Base-by-base conservation (phyloP, 2,113 vertebrate species). In the Poecile atricapillus region DNA sequence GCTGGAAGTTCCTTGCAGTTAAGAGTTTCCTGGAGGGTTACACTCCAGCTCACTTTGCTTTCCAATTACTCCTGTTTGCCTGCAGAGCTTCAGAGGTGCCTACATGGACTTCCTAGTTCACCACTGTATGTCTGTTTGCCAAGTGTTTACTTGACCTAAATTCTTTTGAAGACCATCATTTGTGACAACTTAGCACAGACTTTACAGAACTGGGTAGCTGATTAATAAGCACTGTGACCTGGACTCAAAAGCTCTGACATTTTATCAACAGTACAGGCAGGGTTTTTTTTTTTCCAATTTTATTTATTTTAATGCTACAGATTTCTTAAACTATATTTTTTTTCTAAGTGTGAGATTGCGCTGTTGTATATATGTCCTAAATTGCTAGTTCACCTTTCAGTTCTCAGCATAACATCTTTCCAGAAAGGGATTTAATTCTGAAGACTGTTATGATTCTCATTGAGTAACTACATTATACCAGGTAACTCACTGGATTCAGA, bases 71-170 rank as follows among this genome's bases (percentile, higher is more conserved):
- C 81, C 21, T 87, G 25, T 64, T 84, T 85, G 77, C 55, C 58
- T 60, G 46, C 58, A 87, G 62, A 67, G 33, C 58, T 79, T 76
- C 3, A 2, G 46, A 95, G 67, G 35, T 80, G 70, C 63, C 35
- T 76, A 35, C 33, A 17, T 30, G 64, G 70, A 35, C 46, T 50
- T 68, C 35, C 35, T 33, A 46, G 37, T 63, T 91, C 46, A 56
- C 59, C 24, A n/a, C 49, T 69, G 20, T 35, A 16, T n/a, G 68
- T 43, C 76, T 84, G 62, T 65, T 80, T 90, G 71, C 46, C 81
- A 89, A 92, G 77, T 46, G 53, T 76, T 94, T 93, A 78, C 76
- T 82, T 94, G 89, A 95, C 89, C 84, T 91, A 89, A 89, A 89
- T 94, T 95, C n/a, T 89, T 87, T 76, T 87, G 91, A 89, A 91